Conservation (phyloP, 2,797 vertebrate genomes). For the Brachymystax lenok region DNA sequence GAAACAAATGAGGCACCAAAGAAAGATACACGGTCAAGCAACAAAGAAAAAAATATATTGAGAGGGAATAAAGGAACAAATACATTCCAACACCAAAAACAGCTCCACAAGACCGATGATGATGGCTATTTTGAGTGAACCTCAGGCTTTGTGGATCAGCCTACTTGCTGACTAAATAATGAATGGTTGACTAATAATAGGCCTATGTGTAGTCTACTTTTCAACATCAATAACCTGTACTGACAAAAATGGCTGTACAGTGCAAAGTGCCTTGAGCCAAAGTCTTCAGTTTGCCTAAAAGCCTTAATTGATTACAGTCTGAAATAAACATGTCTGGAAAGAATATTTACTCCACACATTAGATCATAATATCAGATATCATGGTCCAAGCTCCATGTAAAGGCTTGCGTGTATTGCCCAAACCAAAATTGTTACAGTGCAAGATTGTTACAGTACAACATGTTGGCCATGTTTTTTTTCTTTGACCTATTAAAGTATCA, state of each 20-base stretch:
- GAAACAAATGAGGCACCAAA: constrained; percentile 57
- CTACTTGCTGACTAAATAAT: constrained; percentile 39
- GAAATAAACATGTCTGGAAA: neutral
- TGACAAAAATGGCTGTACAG: constrained; percentile 46
- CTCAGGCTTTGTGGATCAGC: constrained; percentile 31
- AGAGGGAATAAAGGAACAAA: constrained; percentile 47
- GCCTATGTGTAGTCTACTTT: constrained; percentile 40
- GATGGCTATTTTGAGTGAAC: constrained; percentile 41
- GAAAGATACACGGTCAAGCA: constrained; percentile 31
- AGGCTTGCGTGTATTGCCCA: neutral
- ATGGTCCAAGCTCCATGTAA: constrained; percentile 4
- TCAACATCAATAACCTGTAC: constrained; percentile 51
- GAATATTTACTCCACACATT: neutral
- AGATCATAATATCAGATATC: neutral
- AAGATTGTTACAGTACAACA: neutral
- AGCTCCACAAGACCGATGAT: constrained; percentile 36
- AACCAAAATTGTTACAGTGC: constrained; percentile 1
- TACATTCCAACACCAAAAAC: constrained; percentile 65
- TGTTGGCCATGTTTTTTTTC: neutral
- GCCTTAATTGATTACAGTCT: constrained; percentile 11
- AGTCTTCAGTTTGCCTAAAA: constrained; percentile 42
- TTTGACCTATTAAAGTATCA: neutral
- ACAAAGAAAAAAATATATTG: constrained; percentile 41
- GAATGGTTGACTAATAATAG: constrained; percentile 34
- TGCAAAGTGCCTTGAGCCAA: constrained; percentile 37